These are phyloP conservation scores for Rapana venosa DNA, from an alignment of 2,888 invertebrate species.

Conservation along the genomic window DNA sequence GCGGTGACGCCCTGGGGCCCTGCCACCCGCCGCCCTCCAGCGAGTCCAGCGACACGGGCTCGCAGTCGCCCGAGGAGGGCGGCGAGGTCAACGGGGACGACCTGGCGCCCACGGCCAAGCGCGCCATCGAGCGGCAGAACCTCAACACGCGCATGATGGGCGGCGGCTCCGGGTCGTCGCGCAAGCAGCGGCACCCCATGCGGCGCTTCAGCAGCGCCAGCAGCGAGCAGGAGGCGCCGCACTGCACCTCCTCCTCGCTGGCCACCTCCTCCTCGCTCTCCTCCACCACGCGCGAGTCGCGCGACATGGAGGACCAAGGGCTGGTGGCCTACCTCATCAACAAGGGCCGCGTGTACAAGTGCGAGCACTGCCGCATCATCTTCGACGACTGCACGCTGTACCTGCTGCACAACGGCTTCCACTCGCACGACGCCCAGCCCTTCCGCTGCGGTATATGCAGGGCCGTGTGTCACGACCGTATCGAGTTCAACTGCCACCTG, in stretches of 20 bases:
- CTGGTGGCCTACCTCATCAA: slow-evolving; percentile 66
- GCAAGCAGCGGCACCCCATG: slow-evolving; percentile 74
- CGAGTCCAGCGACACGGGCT: slow-evolving; percentile 69
- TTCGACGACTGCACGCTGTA: slow-evolving; percentile 73
- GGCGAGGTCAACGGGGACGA: slow-evolving; percentile 55
- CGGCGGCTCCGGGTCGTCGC: slow-evolving; percentile 57
- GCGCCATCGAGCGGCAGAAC: slow-evolving; percentile 66
- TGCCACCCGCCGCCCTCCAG: slow-evolving; percentile 50
- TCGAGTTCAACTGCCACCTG: slow-evolving; percentile 74
- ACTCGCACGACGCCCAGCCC: slow-evolving; percentile 70
- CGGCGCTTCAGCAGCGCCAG: slow-evolving; percentile 60
- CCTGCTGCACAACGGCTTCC: slow-evolving; percentile 73
- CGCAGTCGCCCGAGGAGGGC: slow-evolving; percentile 62
- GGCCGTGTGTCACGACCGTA: slow-evolving; percentile 67
- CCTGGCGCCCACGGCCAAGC: slow-evolving; percentile 41
- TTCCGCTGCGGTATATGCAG: slow-evolving; percentile 72
- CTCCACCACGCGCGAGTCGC: slow-evolving; percentile 47
- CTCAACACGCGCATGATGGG: slow-evolving; percentile 68
- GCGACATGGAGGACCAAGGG: slow-evolving; percentile 62
- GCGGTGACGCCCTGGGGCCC: not conserved
- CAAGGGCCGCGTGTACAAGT: slow-evolving; percentile 71
- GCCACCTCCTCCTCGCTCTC: slow-evolving; percentile 50
- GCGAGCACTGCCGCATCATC: slow-evolving; percentile 73
- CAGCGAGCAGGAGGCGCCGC: slow-evolving; percentile 61
- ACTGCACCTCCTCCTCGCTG: slow-evolving; percentile 50